These are phyloP conservation scores for Colius striatus DNA, from an alignment of 2,113 vertebrate species.

Conservation along the genomic window DNA sequence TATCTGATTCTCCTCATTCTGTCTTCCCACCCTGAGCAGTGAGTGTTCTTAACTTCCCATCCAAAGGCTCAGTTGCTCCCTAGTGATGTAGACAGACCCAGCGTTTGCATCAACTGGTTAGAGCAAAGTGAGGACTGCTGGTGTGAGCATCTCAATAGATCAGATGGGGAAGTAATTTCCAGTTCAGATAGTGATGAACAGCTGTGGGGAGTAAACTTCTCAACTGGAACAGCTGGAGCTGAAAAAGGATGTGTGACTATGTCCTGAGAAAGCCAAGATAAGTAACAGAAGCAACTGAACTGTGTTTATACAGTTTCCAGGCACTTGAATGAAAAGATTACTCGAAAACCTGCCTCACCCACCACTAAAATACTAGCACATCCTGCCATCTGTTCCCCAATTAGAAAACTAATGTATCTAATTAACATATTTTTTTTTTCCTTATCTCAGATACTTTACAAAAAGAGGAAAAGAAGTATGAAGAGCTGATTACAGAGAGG, in stretches of 20 bases:
- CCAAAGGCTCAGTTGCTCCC: not conserved
- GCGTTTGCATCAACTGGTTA: not conserved
- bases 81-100: not conserved
- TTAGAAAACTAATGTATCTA: slow-evolving; percentile 11
- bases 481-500: not conserved
- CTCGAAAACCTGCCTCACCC: slow-evolving; percentile 1
- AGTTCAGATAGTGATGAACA: not conserved
- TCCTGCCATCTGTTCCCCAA: not conserved
- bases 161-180: not conserved
- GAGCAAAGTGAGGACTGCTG: not conserved
- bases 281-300: not conserved
- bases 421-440: not conserved
- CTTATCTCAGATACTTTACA: not conserved
- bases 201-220: not conserved
- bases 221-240: slow-evolving; percentile 15
- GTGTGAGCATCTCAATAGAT: not conserved
- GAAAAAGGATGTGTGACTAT: not conserved
- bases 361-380: not conserved
- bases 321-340: not conserved
- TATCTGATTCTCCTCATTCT: not conserved
- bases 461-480: not conserved
- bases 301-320: not conserved
- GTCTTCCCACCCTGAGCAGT: accelerated
- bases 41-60: not conserved
- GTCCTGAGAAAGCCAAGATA: not conserved